Percentiles rank a stretch among this genome's conserved stretches.
Conservation (phyloP, 1,140 invertebrate species). For the Atopsyche davidsoni region DNA sequence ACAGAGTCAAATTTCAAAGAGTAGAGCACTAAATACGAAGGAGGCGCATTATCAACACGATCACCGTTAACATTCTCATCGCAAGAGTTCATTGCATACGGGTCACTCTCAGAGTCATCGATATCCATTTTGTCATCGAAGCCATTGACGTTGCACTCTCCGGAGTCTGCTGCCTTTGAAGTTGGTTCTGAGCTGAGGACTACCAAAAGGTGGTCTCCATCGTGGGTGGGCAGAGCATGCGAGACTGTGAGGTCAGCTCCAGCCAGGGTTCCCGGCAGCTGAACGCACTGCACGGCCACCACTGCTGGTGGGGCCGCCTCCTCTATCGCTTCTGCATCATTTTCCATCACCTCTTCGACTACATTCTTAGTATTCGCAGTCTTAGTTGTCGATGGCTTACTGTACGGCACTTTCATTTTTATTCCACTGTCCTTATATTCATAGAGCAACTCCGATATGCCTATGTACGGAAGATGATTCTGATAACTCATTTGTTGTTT, state of each 20-base stretch:
- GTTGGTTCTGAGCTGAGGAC: constrained; percentile 45
- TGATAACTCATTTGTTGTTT: constrained; percentile 11
- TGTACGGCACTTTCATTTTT: constrained; percentile 29
- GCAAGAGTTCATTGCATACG: not conserved
- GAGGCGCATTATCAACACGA: constrained; percentile 6
- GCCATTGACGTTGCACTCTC: constrained; percentile 23
- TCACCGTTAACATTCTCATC: constrained; percentile 6
- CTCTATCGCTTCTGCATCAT: constrained; percentile 40
- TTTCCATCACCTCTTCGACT: constrained; percentile 43
- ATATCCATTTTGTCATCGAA: constrained; percentile 41
- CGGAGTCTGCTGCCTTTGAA: constrained; percentile 31
- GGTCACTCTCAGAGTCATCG: constrained; percentile 31
- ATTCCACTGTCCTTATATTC: constrained; percentile 29
- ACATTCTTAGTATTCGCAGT: constrained; percentile 32
- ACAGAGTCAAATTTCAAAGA: constrained; percentile 51
- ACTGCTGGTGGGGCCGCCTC: constrained; percentile 32
- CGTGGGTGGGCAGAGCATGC: constrained; percentile 56
- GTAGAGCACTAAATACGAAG: constrained; percentile 45
- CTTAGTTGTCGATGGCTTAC: constrained; percentile 24
- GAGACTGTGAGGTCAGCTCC: constrained; percentile 49
- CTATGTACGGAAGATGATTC: constrained; percentile 17
- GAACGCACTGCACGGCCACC: constrained; percentile 48
- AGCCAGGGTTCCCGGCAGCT: constrained; percentile 43
- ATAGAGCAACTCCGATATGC: constrained; percentile 23
- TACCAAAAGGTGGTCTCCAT: constrained; percentile 59